Evolutionary conservation across 2,113 vertebrate species (phyloP), one percentile per base, ranked within the genome.

Genomic region (Potamarius usumacintae): DNA sequence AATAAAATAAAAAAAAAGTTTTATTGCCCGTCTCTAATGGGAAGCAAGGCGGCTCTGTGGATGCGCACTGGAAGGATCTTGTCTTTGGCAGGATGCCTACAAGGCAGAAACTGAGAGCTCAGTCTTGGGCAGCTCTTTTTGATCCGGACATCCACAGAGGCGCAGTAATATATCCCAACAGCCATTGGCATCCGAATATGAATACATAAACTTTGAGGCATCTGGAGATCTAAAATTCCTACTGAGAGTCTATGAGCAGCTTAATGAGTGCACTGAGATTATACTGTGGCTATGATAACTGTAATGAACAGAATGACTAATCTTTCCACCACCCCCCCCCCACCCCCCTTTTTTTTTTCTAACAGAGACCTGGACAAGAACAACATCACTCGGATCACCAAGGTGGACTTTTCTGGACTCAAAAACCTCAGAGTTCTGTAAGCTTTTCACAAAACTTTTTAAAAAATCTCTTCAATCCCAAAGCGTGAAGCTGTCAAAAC

Each of bases 371-470:
- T 99, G 92, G 98, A 99, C 93, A 96, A 96, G 94, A 99, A 99
- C 89, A 99, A 99, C 89, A 98, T 99, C 93, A 98, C 97, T 84
- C 96, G 97, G 90, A 97, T 99, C 93, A 97, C 97, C 0, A 99
- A 99, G 94, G 97, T 93, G 5, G 98, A 99, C 92, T 99, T 99
- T 60, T 93, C 96, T 1, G 97, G 96, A 50, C 93, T 99, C 89
- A 99, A 99, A 94, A 99, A 99, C 92, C 97, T 99, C 69, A 95
- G 98, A 86, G 98, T 99, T 92, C 93, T 99, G 98, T 99, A 94
- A 98, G 98, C 55, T 80, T 79, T 96, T 82, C 52, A 58, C 15
- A 27, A 74, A 12, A 34, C 34, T 82, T 71, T 42, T 42, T 42
- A 4, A 72, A 30, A 62, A 30, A 83, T 57, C 42, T 85, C 20